These are phyloP conservation scores for Thaleichthys pacificus DNA, from an alignment of 2,797 vertebrate species.

Conservation along the genomic window DNA sequence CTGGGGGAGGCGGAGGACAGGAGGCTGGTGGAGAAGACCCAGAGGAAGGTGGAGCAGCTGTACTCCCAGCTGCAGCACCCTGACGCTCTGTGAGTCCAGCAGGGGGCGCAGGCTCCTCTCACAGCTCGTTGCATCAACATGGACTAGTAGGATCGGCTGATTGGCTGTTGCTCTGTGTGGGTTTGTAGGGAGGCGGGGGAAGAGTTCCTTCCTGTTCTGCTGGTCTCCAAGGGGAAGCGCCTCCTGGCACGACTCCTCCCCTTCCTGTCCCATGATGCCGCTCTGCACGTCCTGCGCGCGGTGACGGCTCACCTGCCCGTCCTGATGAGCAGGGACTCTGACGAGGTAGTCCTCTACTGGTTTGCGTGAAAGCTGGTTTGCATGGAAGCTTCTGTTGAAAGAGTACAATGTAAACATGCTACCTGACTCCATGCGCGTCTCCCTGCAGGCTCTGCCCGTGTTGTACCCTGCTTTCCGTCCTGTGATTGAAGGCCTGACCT, in stretches of 20 bases:
- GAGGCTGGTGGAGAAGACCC: constrained; percentile 67
- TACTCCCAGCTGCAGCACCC: constrained; percentile 76
- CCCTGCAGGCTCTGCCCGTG: constrained; percentile 82
- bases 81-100: constrained; percentile 71
- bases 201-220: constrained; percentile 86
- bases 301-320: constrained; percentile 81
- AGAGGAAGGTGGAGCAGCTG: constrained; percentile 78
- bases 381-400: too few species aligned
- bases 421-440: neutral
- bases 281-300: constrained; percentile 72
- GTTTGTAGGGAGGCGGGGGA: constrained; percentile 78
- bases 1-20: constrained; percentile 66
- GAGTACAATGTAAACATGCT: too few species aligned
- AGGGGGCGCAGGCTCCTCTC: neutral
- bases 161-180: neutral
- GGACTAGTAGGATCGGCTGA: too few species aligned
- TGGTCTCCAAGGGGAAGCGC: constrained; percentile 88
- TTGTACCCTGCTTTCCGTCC: constrained; percentile 82
- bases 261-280: constrained; percentile 74
- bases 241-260: constrained; percentile 83
- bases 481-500: constrained; percentile 79
- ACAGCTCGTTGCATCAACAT: too few species aligned
- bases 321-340: constrained; percentile 83
- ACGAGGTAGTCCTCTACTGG: constrained; percentile 66
- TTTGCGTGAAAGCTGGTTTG: too few species aligned